Base-by-base conservation (phyloP, 2,888 invertebrate species). In the Phlogophora meticulosa region DNA sequence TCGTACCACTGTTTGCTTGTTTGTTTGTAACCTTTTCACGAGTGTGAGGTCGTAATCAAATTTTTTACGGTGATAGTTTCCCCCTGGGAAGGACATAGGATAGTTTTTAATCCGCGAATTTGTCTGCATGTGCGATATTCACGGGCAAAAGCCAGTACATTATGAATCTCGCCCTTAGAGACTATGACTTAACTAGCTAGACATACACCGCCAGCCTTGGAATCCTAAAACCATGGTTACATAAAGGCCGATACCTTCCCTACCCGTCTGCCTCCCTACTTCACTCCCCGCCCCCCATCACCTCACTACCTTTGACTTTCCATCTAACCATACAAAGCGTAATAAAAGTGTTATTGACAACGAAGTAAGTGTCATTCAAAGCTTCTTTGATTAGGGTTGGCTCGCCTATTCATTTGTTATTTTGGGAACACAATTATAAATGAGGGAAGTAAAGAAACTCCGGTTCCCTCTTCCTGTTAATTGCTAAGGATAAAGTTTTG, bases 331-430 rank as follows among this genome's bases (percentile, higher is more conserved):
- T 43, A 77, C 78, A 74, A 70, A 57, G 62, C 46, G 34, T 69
- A 69, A 61, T 74, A 74, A 74, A 78, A 78, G 79, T 60, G 69
- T 51, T 73, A 78, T 74, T 74, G 66, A 72, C 65, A 55, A 46
- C 68, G 59, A 64, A 63, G 51, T 72, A 62, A 72, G 76, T 70
- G 70, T 70, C 70, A 70, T 69, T 72, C 65, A 69, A 13, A 71
- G n/a, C n/a, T 36, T 38, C 69, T 53, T 67, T 72, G 71, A 58
- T 69, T 62, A 80, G 72, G 77, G 77, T 17, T 78, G 68, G 9
- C 65, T 17, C 46, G 13, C 7, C 11, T 20, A 20, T 22, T 49
- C 22, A 64, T 59, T 60, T 59, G 42, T 40, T 62, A 49, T 58
- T 62, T 55, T 22, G 4, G 20, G 40, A 32, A 42, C 1, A 32